Evolutionary conservation across 2,797 vertebrate species (phyloP), one percentile per base, ranked within the genome.

Genomic region (Somateria mollissima): DNA sequence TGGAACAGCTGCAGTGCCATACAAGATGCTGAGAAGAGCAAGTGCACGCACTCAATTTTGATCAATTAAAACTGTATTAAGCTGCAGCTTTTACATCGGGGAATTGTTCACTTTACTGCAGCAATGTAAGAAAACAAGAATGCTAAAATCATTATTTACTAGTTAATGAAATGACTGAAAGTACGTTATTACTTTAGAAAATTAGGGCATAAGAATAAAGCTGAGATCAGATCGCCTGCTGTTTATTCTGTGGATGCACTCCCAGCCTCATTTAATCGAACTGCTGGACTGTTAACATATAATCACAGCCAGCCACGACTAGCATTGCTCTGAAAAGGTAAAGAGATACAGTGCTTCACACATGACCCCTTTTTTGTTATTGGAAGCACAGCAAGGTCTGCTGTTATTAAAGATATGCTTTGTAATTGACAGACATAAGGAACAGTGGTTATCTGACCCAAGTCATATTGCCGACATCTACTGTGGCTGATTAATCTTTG

Each of bases 1-100:
- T 95, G 1, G 7, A 94, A 95, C 95, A 96, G 96, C 96, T 96
- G 96, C 96, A 87, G 69, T 87, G 81, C 90, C 84, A 80, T 65
- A 95, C 86, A 96, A 95, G 96, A 95, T 73, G 95, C 89, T 95
- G 93, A 90, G 88, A 95, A 94, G 85, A 94, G 56, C 94, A 94
- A 96, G 81, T 66, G 95, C 70, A 86, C 90, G 88, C 84, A 85
- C 93, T 93, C 78, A 96, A 93, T 96, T 96, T 93, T 87, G 86
- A 93, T 95, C 93, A 96, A 96, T 96, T 96, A 96, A 95, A 90
- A 76, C 77, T 72, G 84, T 91, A 95, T 92, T 87, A 96, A 95
- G 81, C 86, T 77, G 85, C 74, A 90, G 92, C 61, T 96, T 95
- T 95, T 90, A 85, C 72, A 95, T 89, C 84, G 45, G 81, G 93